Conservation (phyloP, 2,888 invertebrate genomes). For the Trilocha varians region DNA sequence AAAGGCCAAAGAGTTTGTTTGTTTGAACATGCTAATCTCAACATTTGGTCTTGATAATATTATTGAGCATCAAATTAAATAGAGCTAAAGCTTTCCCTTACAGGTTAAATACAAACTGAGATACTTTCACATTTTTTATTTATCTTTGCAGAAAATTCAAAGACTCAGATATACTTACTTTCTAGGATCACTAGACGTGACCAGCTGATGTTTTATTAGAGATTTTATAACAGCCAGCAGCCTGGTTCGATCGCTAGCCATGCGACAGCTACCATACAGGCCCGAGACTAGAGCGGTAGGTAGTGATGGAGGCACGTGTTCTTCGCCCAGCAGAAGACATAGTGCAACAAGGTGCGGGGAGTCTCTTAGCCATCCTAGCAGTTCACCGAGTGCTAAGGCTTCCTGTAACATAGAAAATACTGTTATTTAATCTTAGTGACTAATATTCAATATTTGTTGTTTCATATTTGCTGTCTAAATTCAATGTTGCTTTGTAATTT, state of each 20-base stretch:
- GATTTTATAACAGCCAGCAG: conserved; percentile 52
- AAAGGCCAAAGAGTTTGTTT: too few relatives aligned
- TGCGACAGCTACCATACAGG: conserved; percentile 56
- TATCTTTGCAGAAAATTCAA: too few relatives aligned
- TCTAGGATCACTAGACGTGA: conserved; percentile 50
- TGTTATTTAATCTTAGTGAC: too few relatives aligned
- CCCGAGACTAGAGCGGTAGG: conserved; percentile 53
- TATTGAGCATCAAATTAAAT: too few relatives aligned
- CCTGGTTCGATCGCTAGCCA: conserved; percentile 41
- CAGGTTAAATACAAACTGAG: too few relatives aligned
- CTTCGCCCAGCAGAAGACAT: conserved; percentile 59
- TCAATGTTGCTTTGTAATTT: too few relatives aligned
- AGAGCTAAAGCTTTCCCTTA: too few relatives aligned
- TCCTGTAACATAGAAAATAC: conserved; percentile 38
- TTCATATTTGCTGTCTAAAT: too few relatives aligned
- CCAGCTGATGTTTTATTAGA: conserved; percentile 59
- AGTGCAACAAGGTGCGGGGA: conserved; percentile 60
- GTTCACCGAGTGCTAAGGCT: conserved; percentile 53
- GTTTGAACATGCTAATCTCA: too few relatives aligned
- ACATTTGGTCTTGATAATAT: too few relatives aligned
- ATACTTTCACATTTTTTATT: too few relatives aligned
- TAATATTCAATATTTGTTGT: too few relatives aligned
- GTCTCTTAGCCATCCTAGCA: conserved; percentile 62
- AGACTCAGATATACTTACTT: conserved; percentile 41
- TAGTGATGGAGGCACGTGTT: conserved; percentile 48